Conservation (phyloP, 2,113 vertebrate genomes). For the Podarcis raffonei region DNA sequence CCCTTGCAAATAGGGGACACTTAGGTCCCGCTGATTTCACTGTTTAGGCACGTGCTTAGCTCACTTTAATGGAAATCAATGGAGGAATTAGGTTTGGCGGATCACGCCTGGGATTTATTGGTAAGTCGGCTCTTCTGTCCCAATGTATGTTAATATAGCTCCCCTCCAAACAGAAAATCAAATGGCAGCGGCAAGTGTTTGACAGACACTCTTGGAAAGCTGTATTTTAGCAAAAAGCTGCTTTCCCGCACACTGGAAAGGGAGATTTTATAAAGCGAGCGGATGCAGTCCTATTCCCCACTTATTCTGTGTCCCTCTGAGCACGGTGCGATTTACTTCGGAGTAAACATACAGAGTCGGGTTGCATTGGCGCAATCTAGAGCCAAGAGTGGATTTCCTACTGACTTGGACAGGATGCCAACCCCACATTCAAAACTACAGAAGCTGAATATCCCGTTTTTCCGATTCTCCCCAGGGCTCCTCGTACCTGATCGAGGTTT, state of each 20-base stretch:
- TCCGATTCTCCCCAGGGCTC: neutral
- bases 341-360: neutral
- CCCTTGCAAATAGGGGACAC: constrained; percentile 20
- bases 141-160: no score
- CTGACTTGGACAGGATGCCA: neutral
- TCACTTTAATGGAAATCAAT: neutral
- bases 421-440: neutral
- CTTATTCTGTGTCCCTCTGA: neutral
- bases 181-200: neutral
- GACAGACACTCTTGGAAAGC: neutral
- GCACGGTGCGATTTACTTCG: neutral
- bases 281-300: neutral
- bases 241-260: no score
- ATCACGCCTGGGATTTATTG: neutral
- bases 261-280: neutral
- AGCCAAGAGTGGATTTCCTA: neutral
- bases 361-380: no score
- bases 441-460: no score
- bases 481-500: neutral
- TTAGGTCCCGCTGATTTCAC: neutral
- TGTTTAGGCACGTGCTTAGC: neutral
- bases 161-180: neutral
- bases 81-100: neutral
- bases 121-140: neutral
- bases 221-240: neutral